Evolutionary conservation across 2,113 vertebrate genomes (phyloP).

Genomic region (Rhea americana): DNA sequence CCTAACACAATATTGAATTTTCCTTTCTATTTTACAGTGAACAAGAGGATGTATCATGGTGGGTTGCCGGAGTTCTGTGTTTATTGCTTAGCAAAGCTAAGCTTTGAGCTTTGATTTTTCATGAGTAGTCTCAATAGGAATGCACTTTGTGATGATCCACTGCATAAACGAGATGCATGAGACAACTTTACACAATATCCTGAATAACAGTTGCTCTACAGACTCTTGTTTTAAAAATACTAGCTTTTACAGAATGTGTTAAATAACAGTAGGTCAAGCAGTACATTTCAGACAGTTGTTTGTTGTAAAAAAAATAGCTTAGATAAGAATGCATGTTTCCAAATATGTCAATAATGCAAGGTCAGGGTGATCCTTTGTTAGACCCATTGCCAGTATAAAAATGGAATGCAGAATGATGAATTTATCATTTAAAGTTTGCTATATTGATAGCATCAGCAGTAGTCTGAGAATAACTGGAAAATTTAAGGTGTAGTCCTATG

Average conservation of each 20-base stretch:
- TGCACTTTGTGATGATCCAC: neutral
- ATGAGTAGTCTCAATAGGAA: neutral
- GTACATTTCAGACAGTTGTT: neutral
- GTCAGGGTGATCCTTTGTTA: neutral
- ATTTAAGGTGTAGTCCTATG: neutral
- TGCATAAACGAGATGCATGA: neutral
- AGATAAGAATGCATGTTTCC: neutral
- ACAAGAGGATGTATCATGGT: neutral
- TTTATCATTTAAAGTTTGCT: neutral
- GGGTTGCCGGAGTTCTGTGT: neutral
- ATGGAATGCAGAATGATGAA: neutral
- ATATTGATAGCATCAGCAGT: neutral
- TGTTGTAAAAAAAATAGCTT: neutral
- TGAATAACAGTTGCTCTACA: neutral
- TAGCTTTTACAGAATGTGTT: neutral
- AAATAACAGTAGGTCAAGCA: neutral
- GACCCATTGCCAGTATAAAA: neutral
- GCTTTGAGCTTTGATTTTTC: conserved; percentile 22
- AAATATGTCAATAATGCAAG: neutral
- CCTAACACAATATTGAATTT: neutral
- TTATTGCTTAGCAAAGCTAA: neutral
- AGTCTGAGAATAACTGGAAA: neutral
- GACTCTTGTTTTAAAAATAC: neutral
- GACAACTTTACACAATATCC: neutral
- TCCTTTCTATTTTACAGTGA: conserved; percentile 7